Evolutionary conservation across 2,797 vertebrate species (phyloP).

Genomic region (Thripadectes ignobilis): DNA sequence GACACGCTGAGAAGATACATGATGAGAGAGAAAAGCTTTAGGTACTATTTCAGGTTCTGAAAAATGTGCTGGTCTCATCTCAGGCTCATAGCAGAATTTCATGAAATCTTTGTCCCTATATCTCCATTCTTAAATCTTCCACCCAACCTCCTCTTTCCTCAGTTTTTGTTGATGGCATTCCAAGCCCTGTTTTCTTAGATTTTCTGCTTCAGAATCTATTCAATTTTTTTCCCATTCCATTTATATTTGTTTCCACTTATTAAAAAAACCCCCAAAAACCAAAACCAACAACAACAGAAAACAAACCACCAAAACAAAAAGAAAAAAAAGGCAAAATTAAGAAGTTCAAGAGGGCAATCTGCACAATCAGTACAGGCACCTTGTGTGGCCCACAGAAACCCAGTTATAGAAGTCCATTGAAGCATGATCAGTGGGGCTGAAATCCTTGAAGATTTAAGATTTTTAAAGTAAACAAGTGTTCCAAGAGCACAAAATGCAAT

Average conservation of each 20-base stretch:
- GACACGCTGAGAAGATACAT: neutral
- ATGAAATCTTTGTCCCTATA: neutral
- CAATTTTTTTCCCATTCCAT: rapidly evolving
- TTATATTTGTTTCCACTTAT: neutral
- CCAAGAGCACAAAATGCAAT: neutral
- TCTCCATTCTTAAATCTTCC: neutral
- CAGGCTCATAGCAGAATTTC: neutral
- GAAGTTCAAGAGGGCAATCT: neutral
- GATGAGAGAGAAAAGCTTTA: neutral
- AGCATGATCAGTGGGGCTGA: neutral
- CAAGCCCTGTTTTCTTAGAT: rapidly evolving
- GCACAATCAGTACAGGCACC: neutral
- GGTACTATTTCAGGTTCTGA: neutral
- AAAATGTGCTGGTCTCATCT: neutral
- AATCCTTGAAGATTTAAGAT: neutral
- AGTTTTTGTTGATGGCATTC: neutral
- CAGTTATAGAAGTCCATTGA: neutral
- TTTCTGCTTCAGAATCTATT: neutral
- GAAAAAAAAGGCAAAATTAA: neutral
- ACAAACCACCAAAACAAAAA: too few relatives aligned
- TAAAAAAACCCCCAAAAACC: neutral
- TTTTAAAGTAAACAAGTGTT: neutral
- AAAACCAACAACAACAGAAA: neutral
- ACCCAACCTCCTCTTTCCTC: neutral
- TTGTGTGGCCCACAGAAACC: neutral